Evolutionary conservation across 2,797 vertebrate species (phyloP).

Genomic region (Anguilla anguilla): DNA sequence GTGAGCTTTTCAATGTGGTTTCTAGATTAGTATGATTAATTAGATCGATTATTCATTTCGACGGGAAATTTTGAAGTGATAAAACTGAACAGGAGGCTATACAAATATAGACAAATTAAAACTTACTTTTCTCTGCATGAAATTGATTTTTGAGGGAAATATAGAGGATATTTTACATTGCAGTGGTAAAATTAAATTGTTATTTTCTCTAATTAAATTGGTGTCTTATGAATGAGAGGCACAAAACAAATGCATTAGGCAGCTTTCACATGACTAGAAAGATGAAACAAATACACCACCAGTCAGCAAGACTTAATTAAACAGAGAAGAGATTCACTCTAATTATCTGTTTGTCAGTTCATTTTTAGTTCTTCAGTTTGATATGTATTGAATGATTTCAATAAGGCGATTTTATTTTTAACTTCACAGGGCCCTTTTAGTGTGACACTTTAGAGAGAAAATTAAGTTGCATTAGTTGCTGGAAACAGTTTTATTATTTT

Average conservation of each 20-base stretch:
- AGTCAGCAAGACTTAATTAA: constrained; percentile 15
- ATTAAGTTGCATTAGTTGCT: neutral
- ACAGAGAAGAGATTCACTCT: constrained; percentile 20
- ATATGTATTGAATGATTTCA: constrained; percentile 10
- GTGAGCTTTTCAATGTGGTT: constrained; percentile 48
- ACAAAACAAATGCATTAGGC: constrained; percentile 32
- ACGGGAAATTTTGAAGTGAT: constrained; percentile 56
- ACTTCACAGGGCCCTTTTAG: neutral
- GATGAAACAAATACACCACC: neutral
- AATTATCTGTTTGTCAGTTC: neutral
- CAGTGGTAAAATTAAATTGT: constrained; percentile 75
- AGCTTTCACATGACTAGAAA: neutral
- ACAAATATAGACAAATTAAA: constrained; percentile 55
- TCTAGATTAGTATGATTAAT: constrained; percentile 64
- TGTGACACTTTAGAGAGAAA: constrained; percentile 3
- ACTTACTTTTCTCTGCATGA: constrained; percentile 52
- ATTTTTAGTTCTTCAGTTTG: constrained; percentile 21
- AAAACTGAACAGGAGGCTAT: constrained; percentile 42
- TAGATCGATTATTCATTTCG: constrained; percentile 66
- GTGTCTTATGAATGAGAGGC: constrained; percentile 39
- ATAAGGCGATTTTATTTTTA: neutral
- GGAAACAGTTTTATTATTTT: neutral
- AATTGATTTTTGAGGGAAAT: constrained; percentile 52
- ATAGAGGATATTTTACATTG: constrained; percentile 64
- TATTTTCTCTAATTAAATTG: constrained; percentile 78